A percentile compares a stretch with the other conserved stretches of the same genome.
phyloP scores from a whole-genome alignment of 1,140 invertebrate genomes.

The Drosophila setifemur region DNA sequence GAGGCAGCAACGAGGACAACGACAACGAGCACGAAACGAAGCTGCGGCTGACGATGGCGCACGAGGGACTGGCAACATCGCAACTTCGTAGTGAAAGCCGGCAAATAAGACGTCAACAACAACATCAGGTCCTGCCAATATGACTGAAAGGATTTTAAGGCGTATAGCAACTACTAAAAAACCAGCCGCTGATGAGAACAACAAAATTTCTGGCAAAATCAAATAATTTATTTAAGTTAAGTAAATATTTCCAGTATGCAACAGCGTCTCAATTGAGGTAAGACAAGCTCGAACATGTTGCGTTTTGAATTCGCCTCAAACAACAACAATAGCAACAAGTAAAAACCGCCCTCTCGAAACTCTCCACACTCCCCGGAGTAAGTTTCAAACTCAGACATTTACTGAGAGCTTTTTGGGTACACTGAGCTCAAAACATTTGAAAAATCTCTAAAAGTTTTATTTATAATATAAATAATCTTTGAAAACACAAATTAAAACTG shows the following conservation, averaged over 20 bases:
- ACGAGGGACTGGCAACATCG: too few species aligned
- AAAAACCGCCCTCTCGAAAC: constrained; percentile 31
- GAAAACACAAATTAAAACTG: too few species aligned
- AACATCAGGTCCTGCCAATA: too few species aligned
- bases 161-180: too few species aligned
- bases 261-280: background rate
- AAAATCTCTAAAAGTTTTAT: background rate
- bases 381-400: constrained; percentile 16
- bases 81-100: constrained; percentile 25
- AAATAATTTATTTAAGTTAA: background rate
- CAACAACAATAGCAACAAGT: constrained; percentile 65
- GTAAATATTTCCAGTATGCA: background rate
- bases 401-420: constrained; percentile 43
- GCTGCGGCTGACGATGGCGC: constrained; percentile 33
- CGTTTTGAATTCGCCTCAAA: constrained; percentile 63
- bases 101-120: constrained; percentile 39
- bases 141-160: too few species aligned
- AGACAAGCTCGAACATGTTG: constrained; percentile 60
- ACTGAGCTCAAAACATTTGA: constrained; percentile 24
- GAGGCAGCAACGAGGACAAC: constrained; percentile 11
- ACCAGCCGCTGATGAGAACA: too few species aligned
- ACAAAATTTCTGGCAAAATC: background rate
- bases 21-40: constrained; percentile 37
- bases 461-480: too few species aligned
- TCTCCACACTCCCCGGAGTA: constrained; percentile 31